Evolutionary conservation across 2,888 invertebrate species (phyloP).

Genomic region (Mayetiola destructor): DNA sequence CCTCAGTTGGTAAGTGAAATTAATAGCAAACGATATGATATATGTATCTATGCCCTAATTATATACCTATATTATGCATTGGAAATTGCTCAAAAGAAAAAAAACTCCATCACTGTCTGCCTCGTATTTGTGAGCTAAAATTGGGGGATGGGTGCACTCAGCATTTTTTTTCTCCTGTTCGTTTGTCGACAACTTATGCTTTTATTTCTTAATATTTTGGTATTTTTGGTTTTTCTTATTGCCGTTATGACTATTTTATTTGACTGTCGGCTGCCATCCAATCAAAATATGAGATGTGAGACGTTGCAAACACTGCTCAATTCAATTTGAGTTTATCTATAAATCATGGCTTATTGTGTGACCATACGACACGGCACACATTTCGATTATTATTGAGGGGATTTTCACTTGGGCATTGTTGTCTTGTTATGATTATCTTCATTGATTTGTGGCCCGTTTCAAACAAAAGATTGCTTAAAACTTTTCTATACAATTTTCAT

Average conservation of each 20-base stretch:
- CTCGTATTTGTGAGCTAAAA: no score
- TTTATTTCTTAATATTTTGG: no score
- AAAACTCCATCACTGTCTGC: background rate
- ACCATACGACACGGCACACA: background rate
- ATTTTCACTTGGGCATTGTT: constrained; percentile 9
- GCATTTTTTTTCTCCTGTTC: no score
- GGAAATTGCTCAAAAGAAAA: background rate
- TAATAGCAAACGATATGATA: constrained; percentile 16
- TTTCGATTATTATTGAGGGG: constrained; percentile 9
- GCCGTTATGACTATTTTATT: constrained; percentile 10
- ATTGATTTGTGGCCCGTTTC: constrained; percentile 11
- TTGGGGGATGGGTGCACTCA: no score
- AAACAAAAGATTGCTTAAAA: no score
- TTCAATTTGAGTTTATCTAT: constrained; percentile 15
- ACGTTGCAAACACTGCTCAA: background rate
- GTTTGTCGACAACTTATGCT: no score
- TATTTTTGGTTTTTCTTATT: background rate
- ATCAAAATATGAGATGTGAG: background rate
- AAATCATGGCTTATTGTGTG: constrained; percentile 8
- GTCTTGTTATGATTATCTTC: constrained; percentile 6
- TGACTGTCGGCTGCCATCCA: no score
- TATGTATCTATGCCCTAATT: constrained; percentile 16
- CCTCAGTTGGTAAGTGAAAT: constrained; percentile 15
- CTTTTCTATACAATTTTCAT: no score
- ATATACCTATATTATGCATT: constrained; percentile 15